Evolutionary conservation across 53 echinoderm and acorn worm species (phyloP).

Genomic region (Actinopyga echinites): DNA sequence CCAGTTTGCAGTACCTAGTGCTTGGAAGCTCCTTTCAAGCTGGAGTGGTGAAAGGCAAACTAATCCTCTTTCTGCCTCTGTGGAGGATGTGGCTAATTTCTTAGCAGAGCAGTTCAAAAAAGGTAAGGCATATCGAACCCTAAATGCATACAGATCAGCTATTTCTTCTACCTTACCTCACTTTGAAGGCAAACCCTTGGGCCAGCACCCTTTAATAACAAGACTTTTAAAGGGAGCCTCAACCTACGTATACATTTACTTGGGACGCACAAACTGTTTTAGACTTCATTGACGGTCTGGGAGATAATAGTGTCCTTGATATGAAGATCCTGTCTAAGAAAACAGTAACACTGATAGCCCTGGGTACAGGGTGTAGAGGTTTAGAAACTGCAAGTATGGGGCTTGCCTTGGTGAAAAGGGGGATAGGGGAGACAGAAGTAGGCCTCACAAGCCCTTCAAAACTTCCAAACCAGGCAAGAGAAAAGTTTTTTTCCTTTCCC

Average conservation of each 20-base stretch:
- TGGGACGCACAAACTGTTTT: not conserved
- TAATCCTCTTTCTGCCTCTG: slow-evolving; percentile 5
- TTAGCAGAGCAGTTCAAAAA: slow-evolving; percentile 3
- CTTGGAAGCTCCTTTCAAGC: too few relatives aligned
- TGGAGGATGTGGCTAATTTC: not conserved
- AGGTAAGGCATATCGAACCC: too few relatives aligned
- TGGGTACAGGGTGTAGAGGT: slow-evolving; percentile 11
- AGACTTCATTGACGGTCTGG: not conserved
- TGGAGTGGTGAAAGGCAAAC: slow-evolving; percentile 8
- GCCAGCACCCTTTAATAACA: not conserved
- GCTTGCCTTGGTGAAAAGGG: not conserved
- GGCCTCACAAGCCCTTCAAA: not conserved
- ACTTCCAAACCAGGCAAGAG: slow-evolving; percentile 24
- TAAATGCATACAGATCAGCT: too few relatives aligned
- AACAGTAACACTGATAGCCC: not conserved
- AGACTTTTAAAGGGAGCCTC: slow-evolving; percentile 16
- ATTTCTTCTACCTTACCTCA: too few relatives aligned
- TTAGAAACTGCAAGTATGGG: slow-evolving; percentile 8
- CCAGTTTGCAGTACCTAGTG: not conserved
- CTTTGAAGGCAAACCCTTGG: not conserved
- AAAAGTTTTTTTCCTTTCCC: not conserved
- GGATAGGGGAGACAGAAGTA: not conserved
- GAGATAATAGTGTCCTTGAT: not conserved
- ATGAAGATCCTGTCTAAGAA: not conserved
- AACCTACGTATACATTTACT: not conserved